Base-by-base conservation (phyloP, 2,888 invertebrate species). In the Lapara coniferarum region DNA sequence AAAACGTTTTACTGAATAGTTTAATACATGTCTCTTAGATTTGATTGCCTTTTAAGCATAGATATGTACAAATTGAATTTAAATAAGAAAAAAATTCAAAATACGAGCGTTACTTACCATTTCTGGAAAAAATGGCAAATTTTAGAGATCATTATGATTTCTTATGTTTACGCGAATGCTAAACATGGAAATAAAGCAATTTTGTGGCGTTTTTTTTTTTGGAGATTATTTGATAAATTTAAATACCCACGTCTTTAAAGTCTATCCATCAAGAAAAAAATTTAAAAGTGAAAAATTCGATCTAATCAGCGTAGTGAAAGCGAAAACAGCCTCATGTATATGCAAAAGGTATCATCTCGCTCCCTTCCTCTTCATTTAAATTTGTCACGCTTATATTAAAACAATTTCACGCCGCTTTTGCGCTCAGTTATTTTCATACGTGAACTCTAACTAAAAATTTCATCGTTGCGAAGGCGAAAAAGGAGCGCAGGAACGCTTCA, bases 401-500 rank as follows among this genome's bases (percentile, higher is more conserved):
- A 68, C 63, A 56, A 66, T 71, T 71, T 7, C 55, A 58, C 68
- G 56, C 37, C 67, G 49, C 46, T 46, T 25, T 63, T 63, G 63
- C 63, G 63, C 49, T 59, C 59, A 59, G 12, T 44, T 63, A 63
- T 49, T 78, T 77, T 75, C 74, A 72, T 73, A 75, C 74, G 77
- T 75, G 75, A 78, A 74, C 68, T 76, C 70, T 49, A 63, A 63
- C 63, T 63, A 63, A 63, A 63, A 59, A 63, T 19, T 63, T 63
- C 71, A 68, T 57, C 69, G 70, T 71, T 67, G 70, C 79, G 77
- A 81, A 84, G 83, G 80, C 72, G 80, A 82, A 84, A 84, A 75
- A 85, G 81, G 77, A 80, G 79, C 75, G 80, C 79, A 81, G 80
- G 83, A 85, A 84, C 81, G 80, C 84, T 89, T 84, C 79, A 87